Evolutionary conservation across 1,140 invertebrate genomes (phyloP).

Genomic region (Tetramorium parvispinum): DNA sequence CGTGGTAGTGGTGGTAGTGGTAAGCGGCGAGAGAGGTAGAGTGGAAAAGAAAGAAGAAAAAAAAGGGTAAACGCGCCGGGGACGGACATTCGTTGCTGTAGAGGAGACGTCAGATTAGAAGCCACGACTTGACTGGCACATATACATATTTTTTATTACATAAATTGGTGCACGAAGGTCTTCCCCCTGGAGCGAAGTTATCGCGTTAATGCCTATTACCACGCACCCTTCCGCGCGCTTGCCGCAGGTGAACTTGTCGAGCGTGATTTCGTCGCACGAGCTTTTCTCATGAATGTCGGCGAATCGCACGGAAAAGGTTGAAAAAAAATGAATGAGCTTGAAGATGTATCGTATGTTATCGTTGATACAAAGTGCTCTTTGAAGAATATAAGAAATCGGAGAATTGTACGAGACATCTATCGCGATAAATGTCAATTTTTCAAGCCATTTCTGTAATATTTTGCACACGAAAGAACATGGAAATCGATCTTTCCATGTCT

Average conservation of each 20-base stretch:
- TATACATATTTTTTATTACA: constrained; percentile 85
- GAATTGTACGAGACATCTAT: neutral
- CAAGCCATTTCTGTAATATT: neutral
- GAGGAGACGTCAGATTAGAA: constrained; percentile 83
- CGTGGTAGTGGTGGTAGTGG: neutral
- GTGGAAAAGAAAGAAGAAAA: neutral
- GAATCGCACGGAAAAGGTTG: neutral
- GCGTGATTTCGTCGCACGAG: constrained; percentile 40
- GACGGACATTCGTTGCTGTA: constrained; percentile 70
- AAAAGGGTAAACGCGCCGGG: constrained; percentile 64
- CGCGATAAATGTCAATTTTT: neutral
- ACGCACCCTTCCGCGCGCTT: constrained; percentile 43
- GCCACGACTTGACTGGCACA: constrained; percentile 83
- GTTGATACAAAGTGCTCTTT: constrained; percentile 7
- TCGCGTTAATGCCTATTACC: constrained; percentile 82
- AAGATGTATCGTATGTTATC: neutral
- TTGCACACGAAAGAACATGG: neutral
- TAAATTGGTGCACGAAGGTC: constrained; percentile 81
- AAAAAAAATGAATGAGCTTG: neutral
- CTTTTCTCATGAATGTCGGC: constrained; percentile 8
- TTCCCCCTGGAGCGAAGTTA: constrained; percentile 79
- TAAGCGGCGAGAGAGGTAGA: constrained; percentile 15
- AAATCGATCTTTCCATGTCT: neutral
- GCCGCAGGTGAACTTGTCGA: constrained; percentile 27
- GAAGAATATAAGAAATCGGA: neutral